These are phyloP conservation scores for Hystrix cristata DNA, from an alignment of 2,113 vertebrate species.

Conservation along the genomic window DNA sequence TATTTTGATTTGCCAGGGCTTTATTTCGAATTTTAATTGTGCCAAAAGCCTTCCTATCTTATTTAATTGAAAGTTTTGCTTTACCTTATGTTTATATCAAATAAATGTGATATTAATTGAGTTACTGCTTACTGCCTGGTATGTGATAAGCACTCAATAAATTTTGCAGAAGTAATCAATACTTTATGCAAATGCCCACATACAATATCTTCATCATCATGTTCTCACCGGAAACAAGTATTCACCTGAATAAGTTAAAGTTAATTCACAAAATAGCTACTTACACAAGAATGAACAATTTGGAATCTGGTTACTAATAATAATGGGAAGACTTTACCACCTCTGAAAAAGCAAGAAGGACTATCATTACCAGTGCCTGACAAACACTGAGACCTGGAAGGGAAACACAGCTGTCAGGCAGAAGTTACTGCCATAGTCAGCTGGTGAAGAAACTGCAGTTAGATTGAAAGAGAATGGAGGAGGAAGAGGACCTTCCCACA, in stretches of 20 bases:
- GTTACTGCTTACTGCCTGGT: neutral
- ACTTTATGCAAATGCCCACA: neutral
- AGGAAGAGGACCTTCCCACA: neutral
- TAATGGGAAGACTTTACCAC: neutral
- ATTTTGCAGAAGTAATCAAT: neutral
- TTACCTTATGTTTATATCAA: neutral
- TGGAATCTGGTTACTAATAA: neutral
- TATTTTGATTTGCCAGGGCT: neutral
- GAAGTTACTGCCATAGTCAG: neutral
- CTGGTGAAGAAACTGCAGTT: neutral
- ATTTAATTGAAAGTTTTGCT: slow-evolving; percentile 37
- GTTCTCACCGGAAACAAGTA: neutral
- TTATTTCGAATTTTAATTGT: slow-evolving; percentile 60
- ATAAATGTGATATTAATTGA: neutral
- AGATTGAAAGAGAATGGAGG: fast-evolving
- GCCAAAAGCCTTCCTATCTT: neutral
- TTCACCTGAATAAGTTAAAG: neutral
- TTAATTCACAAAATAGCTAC: neutral
- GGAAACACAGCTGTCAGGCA: neutral
- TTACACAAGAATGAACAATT: neutral
- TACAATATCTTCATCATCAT: neutral
- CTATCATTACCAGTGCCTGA: neutral
- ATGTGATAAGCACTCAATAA: neutral
- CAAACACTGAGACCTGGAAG: neutral
- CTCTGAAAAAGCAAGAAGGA: neutral